Conservation (phyloP, 2,888 invertebrate genomes). For the Branchellion lobata region DNA sequence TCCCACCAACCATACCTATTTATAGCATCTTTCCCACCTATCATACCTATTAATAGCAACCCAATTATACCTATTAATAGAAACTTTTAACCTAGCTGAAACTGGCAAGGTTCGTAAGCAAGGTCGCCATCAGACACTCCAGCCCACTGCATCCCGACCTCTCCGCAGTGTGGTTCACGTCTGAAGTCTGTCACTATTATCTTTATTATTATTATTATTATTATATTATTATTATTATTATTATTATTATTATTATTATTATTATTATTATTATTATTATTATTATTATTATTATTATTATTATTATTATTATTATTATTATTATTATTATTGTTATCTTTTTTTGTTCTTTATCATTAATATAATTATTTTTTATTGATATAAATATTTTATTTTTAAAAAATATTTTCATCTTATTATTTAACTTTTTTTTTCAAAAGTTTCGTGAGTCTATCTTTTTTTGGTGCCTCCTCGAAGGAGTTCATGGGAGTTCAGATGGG, state of each 20-base stretch:
- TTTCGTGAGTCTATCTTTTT: not conserved
- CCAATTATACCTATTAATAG: too few relatives aligned
- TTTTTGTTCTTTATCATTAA: not conserved
- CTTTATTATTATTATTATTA: too few relatives aligned
- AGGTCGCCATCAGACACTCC: not conserved
- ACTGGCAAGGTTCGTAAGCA: conserved; percentile 1
- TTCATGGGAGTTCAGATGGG: conserved; percentile 82
- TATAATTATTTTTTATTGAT: not conserved
- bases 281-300: not conserved
- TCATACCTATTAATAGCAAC: not conserved
- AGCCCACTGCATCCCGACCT: not conserved
- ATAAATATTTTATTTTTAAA: too few relatives aligned
- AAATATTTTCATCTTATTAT: not conserved
- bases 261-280: not conserved
- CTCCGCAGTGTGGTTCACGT: not conserved
- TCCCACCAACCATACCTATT: not conserved
- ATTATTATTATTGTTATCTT: not conserved
- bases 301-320: not conserved
- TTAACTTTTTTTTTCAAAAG: not conserved
- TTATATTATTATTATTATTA: too few relatives aligned
- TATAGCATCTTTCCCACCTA: not conserved
- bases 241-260: too few relatives aligned
- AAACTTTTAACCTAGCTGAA: not conserved
- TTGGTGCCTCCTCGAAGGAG: too few relatives aligned
- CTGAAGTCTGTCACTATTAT: not conserved